Base-by-base conservation (phyloP, 2,113 vertebrate genomes). In the Notarius lentiginosus region DNA sequence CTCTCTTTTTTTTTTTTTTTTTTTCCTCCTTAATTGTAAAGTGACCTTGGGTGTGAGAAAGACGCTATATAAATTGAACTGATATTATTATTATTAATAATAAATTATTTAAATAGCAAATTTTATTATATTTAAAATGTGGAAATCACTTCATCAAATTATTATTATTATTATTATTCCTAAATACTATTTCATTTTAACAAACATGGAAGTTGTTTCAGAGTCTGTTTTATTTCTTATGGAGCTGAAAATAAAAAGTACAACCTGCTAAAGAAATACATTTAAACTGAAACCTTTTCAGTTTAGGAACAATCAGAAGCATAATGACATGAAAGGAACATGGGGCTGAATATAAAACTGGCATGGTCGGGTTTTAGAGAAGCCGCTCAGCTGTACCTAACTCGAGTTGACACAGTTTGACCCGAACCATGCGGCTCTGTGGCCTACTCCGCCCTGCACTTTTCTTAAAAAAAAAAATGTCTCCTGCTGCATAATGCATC, bases 361-460 rank as follows among this genome's bases (percentile, higher is more conserved):
- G 30, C 9, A 2, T 83, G 12, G 49, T 85, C 0, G 51, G 8
- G 90, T 90, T 90, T 92, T 91, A 90, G 87, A 93, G 89, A 86
- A 91, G 89, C 92, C 93, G 73, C 90, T 93, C 94, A 95, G 92
- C 95, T 94, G 94, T 68, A 93, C 89, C 11, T 95, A 96, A 96
- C 92, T 93, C 90, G 93, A 94, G 93, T 93, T 92, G 95, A 96
- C 95, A 95, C 94, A 91, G 91, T 95, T 95, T 95, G 94, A 94
- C 94, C 94, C 86, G 79, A 70, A 90, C 88, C 84, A 89, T 91
- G 89, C 88, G 92, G 92, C 88, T 89, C 91, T 90, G 84, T 72
- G 89, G 82, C n/a, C 70, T 65, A 65, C 90, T 94, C 94, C 94
- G 91, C 93, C 90, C 30, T 89, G 88, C 94, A 90, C 30, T 88